Conservation (phyloP, 2,113 vertebrate genomes). For the Nansenia antarctica region DNA sequence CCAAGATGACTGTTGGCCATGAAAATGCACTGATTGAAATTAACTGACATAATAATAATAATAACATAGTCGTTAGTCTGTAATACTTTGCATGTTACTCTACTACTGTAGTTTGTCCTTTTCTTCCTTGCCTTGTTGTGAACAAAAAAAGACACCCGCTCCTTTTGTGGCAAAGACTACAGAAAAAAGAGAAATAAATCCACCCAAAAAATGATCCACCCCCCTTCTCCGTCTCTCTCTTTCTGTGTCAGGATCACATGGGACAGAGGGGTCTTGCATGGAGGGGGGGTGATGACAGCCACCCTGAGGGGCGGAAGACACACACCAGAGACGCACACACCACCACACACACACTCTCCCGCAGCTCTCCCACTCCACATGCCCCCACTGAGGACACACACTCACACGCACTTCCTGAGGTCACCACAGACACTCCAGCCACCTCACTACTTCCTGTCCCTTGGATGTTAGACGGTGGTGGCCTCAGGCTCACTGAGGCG, state of each 20-base stretch:
- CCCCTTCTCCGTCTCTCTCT: slow-evolving; percentile 60
- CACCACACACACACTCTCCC: neutral
- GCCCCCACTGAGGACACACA: neutral
- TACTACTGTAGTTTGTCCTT: slow-evolving; percentile 40
- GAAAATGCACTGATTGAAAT: slow-evolving; percentile 64
- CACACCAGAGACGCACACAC: slow-evolving; percentile 16
- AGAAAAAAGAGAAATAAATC: slow-evolving; percentile 58
- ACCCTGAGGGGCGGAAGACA: slow-evolving; percentile 45
- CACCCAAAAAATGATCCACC: slow-evolving; percentile 53
- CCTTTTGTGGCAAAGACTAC: slow-evolving; percentile 21
- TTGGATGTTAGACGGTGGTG: too few relatives aligned
- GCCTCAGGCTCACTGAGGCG: neutral
- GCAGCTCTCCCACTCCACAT: neutral
- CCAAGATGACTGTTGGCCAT: slow-evolving; percentile 53
- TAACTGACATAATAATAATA: slow-evolving; percentile 24
- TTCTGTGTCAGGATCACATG: slow-evolving; percentile 66
- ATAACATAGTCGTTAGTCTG: slow-evolving; percentile 30
- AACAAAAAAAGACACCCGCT: slow-evolving; percentile 1
- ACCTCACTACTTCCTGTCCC: neutral
- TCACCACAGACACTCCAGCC: neutral
- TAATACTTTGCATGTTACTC: slow-evolving; percentile 45
- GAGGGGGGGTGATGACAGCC: slow-evolving; percentile 42
- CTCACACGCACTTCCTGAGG: neutral
- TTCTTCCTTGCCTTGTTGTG: slow-evolving; percentile 39
- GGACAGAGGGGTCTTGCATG: slow-evolving; percentile 49